phyloP scores from a whole-genome alignment of 2,113 vertebrate genomes.

The Arothron firmamentum region DNA sequence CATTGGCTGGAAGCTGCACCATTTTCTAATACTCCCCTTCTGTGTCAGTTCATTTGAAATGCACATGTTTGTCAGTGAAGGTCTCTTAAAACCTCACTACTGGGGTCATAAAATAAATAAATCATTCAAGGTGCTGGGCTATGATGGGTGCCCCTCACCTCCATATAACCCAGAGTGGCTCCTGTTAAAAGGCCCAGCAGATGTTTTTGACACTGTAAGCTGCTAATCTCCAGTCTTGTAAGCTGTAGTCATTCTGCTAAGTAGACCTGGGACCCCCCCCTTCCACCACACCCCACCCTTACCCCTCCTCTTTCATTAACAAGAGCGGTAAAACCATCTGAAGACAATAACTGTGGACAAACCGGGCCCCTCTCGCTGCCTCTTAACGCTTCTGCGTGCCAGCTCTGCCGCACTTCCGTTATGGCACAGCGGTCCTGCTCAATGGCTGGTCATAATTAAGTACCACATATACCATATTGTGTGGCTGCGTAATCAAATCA shows the following conservation, averaged over 20 bases:
- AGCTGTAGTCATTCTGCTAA: conserved; percentile 89
- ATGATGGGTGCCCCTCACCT: conserved; percentile 77
- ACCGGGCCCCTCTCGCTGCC: conserved; percentile 67
- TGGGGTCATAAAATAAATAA: conserved; percentile 72
- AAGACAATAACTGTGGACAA: conserved; percentile 90
- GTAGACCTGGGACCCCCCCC: conserved; percentile 79
- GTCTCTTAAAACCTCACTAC: conserved; percentile 76
- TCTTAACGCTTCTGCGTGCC: conserved; percentile 56
- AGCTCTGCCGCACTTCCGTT: conserved; percentile 78
- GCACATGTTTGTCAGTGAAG: conserved; percentile 72
- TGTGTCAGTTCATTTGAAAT: conserved; percentile 72
- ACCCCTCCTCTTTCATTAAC: conserved; percentile 82
- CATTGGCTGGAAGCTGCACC: conserved; percentile 65
- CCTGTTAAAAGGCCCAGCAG: conserved; percentile 88
- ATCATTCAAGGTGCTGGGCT: conserved; percentile 56
- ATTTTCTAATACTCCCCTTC: conserved; percentile 65
- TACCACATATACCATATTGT: conserved; percentile 99
- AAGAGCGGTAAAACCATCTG: conserved; percentile 93
- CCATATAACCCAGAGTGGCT: conserved; percentile 85
- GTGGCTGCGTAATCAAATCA: conserved; percentile 99
- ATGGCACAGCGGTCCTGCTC: conserved; percentile 88
- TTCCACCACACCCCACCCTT: too few species aligned
- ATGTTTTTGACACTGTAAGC: conserved; percentile 93
- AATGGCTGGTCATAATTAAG: conserved; percentile 99
- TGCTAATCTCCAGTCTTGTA: conserved; percentile 91